Base-by-base conservation (phyloP, 2,888 invertebrate genomes). In the Thereva nobilitata region DNA sequence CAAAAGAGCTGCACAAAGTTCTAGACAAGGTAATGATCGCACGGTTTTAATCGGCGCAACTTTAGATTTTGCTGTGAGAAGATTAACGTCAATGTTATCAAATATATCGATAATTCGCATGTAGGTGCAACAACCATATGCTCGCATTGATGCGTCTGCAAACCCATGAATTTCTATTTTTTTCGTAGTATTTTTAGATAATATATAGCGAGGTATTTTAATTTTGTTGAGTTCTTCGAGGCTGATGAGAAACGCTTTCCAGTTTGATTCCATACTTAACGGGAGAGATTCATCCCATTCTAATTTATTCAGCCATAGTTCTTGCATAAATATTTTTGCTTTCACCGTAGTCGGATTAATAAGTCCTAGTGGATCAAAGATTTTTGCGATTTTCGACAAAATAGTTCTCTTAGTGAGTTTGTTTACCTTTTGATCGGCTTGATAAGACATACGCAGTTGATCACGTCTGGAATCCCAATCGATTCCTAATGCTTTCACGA, bases 21-120 rank as follows among this genome's bases (percentile, higher is more conserved):
- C 75, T 34, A 76, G 54, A n/a, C 72, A 35, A 7, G 76, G 76
- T 12, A 76, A 47, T 4, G 74, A 66, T 5, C 72, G 41, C 7
- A 59, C 9, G 23, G 47, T 67, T 49, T 57, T 63, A 7, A 56
- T 23, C 8, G 69, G 70, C 5, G 69, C 66, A 1, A 70, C 67
- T 23, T 45, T 59, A 1, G 65, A 59, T 53, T 68, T 68, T 3
- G 67, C 49, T 0, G 54, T 8, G 1, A 67, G 35, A 4, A 67
- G 10, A 6, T 45, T 5, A 7, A 57, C 49, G 7, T 1, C 35
- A 5, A 53, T 12, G 8, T 45, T 41, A 1, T 12, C 44, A 23
- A 61, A 7, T 3, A 8, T 2, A 34, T 57, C 38, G 3, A 41
- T n/a, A 6, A 10, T 41, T 1, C 63, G 53, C 4, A 56, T 12